These are phyloP conservation scores for Asbolus verrucosus DNA, from an alignment of 1,140 invertebrate species.

Conservation along the genomic window DNA sequence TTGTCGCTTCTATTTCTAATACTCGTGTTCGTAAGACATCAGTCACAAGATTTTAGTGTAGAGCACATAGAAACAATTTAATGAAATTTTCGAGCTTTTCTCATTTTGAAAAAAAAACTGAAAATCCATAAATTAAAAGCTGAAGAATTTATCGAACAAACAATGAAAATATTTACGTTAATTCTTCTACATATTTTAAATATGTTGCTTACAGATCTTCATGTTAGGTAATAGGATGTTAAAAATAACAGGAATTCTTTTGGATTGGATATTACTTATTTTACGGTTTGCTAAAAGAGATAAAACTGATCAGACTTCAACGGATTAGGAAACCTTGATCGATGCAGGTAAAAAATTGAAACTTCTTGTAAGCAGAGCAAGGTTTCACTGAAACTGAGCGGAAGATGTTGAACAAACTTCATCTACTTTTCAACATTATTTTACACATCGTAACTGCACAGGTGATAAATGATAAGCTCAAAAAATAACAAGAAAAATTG, in stretches of 20 bases:
- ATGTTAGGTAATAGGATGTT: slow-evolving; percentile 13
- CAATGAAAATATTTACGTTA: slow-evolving; percentile 25
- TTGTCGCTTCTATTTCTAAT: too few relatives aligned
- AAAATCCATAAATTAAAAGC: background rate
- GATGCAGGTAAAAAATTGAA: slow-evolving; percentile 18
- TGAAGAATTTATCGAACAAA: slow-evolving; percentile 11
- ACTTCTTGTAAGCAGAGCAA: slow-evolving; percentile 15
- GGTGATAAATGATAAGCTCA: too few relatives aligned
- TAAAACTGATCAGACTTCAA: slow-evolving; percentile 2
- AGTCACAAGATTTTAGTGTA: too few relatives aligned
- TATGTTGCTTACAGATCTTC: slow-evolving; percentile 21
- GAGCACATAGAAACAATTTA: too few relatives aligned
- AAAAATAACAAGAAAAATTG: too few relatives aligned
- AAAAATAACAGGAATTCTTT: slow-evolving; percentile 27
- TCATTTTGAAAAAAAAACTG: background rate
- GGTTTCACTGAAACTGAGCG: too few relatives aligned
- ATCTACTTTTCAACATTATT: too few relatives aligned
- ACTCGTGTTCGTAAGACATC: too few relatives aligned
- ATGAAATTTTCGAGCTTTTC: too few relatives aligned
- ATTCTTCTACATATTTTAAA: slow-evolving; percentile 18
- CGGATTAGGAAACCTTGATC: slow-evolving; percentile 16
- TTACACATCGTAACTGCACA: too few relatives aligned
- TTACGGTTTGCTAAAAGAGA: slow-evolving; percentile 10
- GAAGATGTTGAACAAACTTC: too few relatives aligned
- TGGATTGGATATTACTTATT: slow-evolving; percentile 15